Conservation (phyloP, 1,140 invertebrate genomes). For the Megathymus violae region DNA sequence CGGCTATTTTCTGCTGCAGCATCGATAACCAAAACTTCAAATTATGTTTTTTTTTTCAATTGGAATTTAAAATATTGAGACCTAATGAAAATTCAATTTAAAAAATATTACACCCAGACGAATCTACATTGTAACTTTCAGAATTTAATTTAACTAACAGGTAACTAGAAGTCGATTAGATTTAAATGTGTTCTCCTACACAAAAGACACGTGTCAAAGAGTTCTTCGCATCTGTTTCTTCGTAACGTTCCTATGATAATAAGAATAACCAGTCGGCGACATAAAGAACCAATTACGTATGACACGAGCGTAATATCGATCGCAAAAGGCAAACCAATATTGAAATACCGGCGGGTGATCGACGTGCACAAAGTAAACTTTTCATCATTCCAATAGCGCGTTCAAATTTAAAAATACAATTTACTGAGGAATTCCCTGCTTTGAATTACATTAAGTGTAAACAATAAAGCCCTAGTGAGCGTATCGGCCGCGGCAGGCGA, state of each 20-base stretch:
- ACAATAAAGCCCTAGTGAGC: conserved; percentile 77
- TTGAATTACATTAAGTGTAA: conserved; percentile 83
- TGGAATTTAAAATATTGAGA: too few relatives aligned
- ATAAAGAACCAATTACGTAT: conserved; percentile 68
- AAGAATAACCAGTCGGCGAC: conserved; percentile 42
- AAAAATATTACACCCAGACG: too few relatives aligned
- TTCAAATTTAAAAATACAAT: conserved; percentile 81
- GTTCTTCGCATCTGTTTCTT: background rate
- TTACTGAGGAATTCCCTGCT: conserved; percentile 79
- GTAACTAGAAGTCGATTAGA: too few relatives aligned
- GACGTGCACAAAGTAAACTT: conserved; percentile 67
- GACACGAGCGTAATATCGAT: conserved; percentile 71
- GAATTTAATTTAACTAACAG: too few relatives aligned
- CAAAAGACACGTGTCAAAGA: background rate
- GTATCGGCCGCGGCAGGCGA: conserved; percentile 75
- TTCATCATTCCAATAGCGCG: conserved; percentile 56
- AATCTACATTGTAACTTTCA: too few relatives aligned
- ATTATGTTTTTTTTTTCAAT: too few relatives aligned
- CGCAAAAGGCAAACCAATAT: conserved; percentile 70
- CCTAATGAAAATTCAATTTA: too few relatives aligned
- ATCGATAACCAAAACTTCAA: too few relatives aligned
- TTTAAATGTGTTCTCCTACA: too few relatives aligned
- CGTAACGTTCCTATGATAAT: background rate
- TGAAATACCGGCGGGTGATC: conserved; percentile 66
- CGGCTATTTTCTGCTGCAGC: too few relatives aligned